Percentiles rank a stretch among this genome's conserved stretches.
Evolutionary conservation across 2,888 invertebrate genomes (phyloP).

Genomic region (Pristionchus arcanus): DNA sequence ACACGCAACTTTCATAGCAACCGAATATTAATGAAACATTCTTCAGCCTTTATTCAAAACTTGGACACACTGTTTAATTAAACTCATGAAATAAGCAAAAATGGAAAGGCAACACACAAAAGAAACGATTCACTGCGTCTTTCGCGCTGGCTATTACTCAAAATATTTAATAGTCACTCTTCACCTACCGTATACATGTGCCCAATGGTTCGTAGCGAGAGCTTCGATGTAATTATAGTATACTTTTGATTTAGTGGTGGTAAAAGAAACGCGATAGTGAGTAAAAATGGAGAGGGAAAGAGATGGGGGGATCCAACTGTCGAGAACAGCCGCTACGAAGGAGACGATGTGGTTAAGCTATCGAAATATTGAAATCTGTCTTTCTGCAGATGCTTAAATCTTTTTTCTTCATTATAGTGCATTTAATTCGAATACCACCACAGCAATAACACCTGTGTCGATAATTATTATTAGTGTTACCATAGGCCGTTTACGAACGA

Average conservation of each 20-base stretch:
- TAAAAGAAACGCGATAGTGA: not conserved
- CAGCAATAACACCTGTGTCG: too few relatives aligned
- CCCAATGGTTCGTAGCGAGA: not conserved
- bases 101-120: not conserved
- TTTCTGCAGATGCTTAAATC: too few relatives aligned
- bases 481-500: too few relatives aligned
- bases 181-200: not conserved
- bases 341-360: not conserved
- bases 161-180: not conserved
- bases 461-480: too few relatives aligned
- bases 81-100: not conserved
- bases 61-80: too few relatives aligned
- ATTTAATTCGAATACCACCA: not conserved
- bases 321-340: not conserved
- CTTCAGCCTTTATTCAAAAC: too few relatives aligned
- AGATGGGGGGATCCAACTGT: not conserved
- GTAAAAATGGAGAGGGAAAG: not conserved
- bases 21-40: constrained; percentile 39
- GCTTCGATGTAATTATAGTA: constrained; percentile 7
- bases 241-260: not conserved
- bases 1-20: not conserved
- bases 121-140: not conserved
- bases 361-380: too few relatives aligned
- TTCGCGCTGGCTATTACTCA: not conserved
- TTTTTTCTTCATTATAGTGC: too few relatives aligned